These are phyloP conservation scores for Chymomyza caudatula DNA, from an alignment of 2,888 invertebrate species.

Conservation along the genomic window DNA sequence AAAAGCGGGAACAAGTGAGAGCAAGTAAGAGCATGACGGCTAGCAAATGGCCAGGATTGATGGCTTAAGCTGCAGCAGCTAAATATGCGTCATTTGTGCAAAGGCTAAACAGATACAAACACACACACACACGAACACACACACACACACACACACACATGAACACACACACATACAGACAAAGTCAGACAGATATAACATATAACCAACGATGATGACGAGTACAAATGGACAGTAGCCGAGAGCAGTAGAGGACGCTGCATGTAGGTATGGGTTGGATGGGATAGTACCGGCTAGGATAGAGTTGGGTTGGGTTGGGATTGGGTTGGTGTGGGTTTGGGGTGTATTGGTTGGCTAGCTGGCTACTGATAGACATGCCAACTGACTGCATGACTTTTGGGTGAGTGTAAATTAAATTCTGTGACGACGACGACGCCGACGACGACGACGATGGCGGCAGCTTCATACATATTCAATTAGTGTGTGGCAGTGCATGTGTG, in stretches of 20 bases:
- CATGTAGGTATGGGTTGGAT: slow-evolving; percentile 47
- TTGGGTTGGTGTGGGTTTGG: slow-evolving; percentile 25
- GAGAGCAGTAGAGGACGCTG: slow-evolving; percentile 2
- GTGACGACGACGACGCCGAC: slow-evolving; percentile 47
- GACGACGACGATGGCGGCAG: slow-evolving; percentile 30
- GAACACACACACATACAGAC: slow-evolving; percentile 16
- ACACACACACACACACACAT: slow-evolving; percentile 4
- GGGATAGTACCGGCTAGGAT: slow-evolving; percentile 27
- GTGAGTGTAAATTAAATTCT: slow-evolving; percentile 72
- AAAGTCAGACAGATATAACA: slow-evolving; percentile 1
- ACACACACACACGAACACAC: background rate
- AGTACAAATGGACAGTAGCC: slow-evolving; percentile 59
- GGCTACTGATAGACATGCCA: slow-evolving; percentile 65
- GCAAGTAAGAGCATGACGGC: background rate
- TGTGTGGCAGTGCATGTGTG: slow-evolving; percentile 37
- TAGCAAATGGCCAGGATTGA: slow-evolving; percentile 52
- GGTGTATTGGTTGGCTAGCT: slow-evolving; percentile 22
- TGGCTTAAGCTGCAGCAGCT: slow-evolving; percentile 66
- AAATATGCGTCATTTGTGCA: slow-evolving; percentile 70
- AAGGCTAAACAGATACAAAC: slow-evolving; percentile 34
- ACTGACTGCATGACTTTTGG: slow-evolving; percentile 72
- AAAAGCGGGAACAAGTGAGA: background rate
- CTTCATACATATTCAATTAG: slow-evolving; percentile 73
- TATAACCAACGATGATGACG: slow-evolving; percentile 47
- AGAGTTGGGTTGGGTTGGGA: slow-evolving; percentile 22